phyloP scores from a whole-genome alignment of 64 coral and sea anemone species.

The Dendrophyllia cribrosa region DNA sequence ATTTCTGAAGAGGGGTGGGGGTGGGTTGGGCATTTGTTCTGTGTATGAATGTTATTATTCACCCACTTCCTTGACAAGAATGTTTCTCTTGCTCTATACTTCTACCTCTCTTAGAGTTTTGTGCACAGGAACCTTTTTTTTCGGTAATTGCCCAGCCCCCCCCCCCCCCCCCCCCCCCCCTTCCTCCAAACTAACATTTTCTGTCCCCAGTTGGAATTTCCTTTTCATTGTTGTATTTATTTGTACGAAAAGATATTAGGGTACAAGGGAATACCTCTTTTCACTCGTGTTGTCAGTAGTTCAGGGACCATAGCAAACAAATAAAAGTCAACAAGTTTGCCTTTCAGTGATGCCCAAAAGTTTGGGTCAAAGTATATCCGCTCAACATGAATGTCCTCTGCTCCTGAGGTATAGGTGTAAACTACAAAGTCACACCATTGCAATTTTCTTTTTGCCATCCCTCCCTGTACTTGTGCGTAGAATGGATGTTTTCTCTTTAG shows the following conservation, averaged over 20 bases:
- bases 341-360: slow-evolving; percentile 25
- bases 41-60: no score
- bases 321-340: slow-evolving; percentile 56
- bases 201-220: no score
- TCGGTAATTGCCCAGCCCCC: no score
- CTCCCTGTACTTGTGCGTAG: slow-evolving; percentile 62
- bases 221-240: no score
- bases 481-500: slow-evolving; percentile 41
- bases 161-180: no score
- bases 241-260: slow-evolving; percentile 18
- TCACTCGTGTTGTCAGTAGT: slow-evolving; percentile 33
- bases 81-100: no score
- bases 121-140: no score
- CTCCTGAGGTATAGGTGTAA: slow-evolving; percentile 18
- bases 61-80: no score
- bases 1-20: no score
- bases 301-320: slow-evolving; percentile 63
- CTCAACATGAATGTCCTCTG: slow-evolving; percentile 51
- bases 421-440: slow-evolving; percentile 71
- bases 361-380: slow-evolving; percentile 44
- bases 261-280: slow-evolving; percentile 32
- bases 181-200: no score
- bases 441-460: slow-evolving; percentile 31
- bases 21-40: no score
- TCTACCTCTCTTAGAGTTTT: no score